Evolutionary conservation across 2,888 invertebrate genomes (phyloP).

Genomic region (Papilio demoleus): DNA sequence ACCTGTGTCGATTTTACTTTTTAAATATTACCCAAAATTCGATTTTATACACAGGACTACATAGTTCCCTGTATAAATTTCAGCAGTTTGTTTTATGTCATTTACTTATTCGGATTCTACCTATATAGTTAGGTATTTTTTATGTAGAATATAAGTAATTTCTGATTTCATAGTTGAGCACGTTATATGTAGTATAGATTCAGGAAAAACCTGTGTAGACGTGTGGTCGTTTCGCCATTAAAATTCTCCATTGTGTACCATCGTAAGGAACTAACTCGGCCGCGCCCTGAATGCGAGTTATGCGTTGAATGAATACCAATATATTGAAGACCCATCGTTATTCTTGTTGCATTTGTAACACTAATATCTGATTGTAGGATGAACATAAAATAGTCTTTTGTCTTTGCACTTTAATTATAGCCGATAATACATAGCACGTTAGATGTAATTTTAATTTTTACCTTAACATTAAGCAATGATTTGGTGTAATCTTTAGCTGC

Average conservation of each 20-base stretch:
- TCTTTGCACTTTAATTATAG: not conserved
- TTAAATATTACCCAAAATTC: not conserved
- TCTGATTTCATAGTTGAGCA: slow-evolving; percentile 1
- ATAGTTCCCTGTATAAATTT: no score
- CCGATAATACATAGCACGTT: no score
- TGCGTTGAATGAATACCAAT: slow-evolving; percentile 46
- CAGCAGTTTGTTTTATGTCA: no score
- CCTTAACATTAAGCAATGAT: not conserved
- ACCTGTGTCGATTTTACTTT: not conserved
- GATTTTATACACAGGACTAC: not conserved
- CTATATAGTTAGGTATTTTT: not conserved
- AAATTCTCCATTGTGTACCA: slow-evolving; percentile 47
- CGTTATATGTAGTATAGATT: slow-evolving; percentile 13
- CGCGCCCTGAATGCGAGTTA: slow-evolving; percentile 49
- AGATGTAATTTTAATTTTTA: no score
- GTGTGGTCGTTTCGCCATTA: slow-evolving; percentile 38
- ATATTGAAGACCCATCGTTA: slow-evolving; percentile 16
- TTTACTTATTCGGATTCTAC: no score
- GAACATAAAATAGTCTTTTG: not conserved
- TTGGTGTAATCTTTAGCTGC: not conserved
- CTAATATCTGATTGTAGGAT: not conserved
- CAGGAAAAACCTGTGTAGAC: slow-evolving; percentile 26
- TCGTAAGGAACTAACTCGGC: slow-evolving; percentile 48
- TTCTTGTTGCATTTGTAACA: slow-evolving; percentile 17
- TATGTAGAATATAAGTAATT: not conserved